A percentile compares a stretch with the other conserved stretches of the same genome.
These are phyloP conservation scores for Coluber constrictor DNA, from an alignment of 2,797 vertebrate genomes.

Conservation along the genomic window DNA sequence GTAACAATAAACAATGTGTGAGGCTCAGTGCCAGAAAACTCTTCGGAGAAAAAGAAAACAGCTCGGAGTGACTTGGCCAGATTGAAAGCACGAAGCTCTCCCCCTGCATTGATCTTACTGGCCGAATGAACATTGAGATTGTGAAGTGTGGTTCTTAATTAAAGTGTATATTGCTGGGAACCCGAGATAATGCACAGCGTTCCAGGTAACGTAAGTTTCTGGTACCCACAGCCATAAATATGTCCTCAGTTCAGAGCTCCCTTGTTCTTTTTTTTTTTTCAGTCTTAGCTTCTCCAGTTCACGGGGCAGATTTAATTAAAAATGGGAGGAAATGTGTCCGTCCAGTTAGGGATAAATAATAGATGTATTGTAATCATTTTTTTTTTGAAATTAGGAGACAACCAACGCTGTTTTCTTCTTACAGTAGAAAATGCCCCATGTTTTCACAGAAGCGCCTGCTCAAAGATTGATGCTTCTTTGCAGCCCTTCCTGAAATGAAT, in stretches of 20 bases:
- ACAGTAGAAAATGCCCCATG: background rate
- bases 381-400: background rate
- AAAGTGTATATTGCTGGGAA: slow-evolving; percentile 2
- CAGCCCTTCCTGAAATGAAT: background rate
- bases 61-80: slow-evolving; percentile 24
- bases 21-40: slow-evolving; percentile 30
- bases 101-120: slow-evolving; percentile 12
- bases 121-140: background rate
- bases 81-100: slow-evolving; percentile 1
- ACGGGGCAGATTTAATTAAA: background rate
- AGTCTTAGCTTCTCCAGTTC: background rate
- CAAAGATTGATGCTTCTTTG: background rate
- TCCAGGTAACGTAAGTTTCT: too few species aligned
- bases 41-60: slow-evolving; percentile 12
- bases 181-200: fast-evolving
- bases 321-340: background rate
- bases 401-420: background rate
- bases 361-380: background rate
- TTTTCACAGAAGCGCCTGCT: background rate
- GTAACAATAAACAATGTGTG: slow-evolving; percentile 43
- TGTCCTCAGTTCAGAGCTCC: background rate
- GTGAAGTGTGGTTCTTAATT: background rate
- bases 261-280: background rate
- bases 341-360: background rate
- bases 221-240: background rate